Base-by-base conservation (phyloP, 2,113 vertebrate species). In the Girardinichthys multiradiatus region DNA sequence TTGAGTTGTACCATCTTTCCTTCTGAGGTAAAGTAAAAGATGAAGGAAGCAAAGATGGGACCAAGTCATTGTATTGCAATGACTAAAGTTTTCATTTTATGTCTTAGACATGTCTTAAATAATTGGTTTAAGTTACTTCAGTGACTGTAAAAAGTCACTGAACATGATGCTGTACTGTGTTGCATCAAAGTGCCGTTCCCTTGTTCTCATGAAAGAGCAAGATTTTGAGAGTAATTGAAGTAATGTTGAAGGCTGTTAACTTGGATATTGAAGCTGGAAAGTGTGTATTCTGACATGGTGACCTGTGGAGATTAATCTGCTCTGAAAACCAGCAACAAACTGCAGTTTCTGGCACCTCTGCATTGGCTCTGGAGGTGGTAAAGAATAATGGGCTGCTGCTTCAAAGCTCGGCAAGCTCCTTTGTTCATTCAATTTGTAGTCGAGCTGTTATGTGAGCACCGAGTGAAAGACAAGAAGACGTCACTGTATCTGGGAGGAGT, bases 361-460 rank as follows among this genome's bases (percentile, higher is more conserved):
- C 37, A 30, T 29, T 57, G 28, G 42, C 64, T 67, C 48, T 8
- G 42, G 45, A 73, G 15, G 57, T 62, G 72, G 57, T 72, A 54
- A 59, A 24, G 17, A 70, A 54, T 60, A 9, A 27, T 48, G 57
- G 57, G 12, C 57, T 10, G 69, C 69, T 8, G 13, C 65, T 67
- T 80, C 64, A 71, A 69, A 77, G 66, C 42, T 30, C n/a, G 67
- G 70, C 57, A 30, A 64, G 57, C 31, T 74, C 37, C 29, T 77
- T 85, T 79, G 64, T 80, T 83, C 54, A 59, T 85, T 79, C 42
- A 77, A 45, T 80, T 72, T 69, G 51, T 31, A 69, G 64, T 51
- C 27, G 62, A 77, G 70, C 70, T 74, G 77, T 82, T 76, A 54
- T 4, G n/a, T 79, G 77, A 85, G 70, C 79, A 77, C 17, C 39